phyloP scores from a whole-genome alignment of 2,888 invertebrate species.

The Cephus runcator region DNA sequence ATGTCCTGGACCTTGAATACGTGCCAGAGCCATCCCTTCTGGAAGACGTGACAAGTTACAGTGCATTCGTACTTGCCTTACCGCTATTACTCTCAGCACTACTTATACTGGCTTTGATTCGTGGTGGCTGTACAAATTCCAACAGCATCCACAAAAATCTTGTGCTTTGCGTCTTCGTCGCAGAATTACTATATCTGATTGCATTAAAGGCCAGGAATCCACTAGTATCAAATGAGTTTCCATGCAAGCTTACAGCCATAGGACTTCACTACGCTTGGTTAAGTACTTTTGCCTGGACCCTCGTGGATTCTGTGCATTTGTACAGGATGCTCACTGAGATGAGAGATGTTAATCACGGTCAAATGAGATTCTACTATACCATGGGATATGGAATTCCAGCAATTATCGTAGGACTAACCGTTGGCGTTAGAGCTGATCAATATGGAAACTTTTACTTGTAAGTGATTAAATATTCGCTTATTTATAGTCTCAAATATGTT shows the following conservation, averaged over 20 bases:
- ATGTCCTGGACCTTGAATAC: conserved; percentile 89
- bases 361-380: conserved; percentile 91
- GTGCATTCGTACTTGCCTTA: conserved; percentile 86
- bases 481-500: not conserved
- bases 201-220: conserved; percentile 85
- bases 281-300: conserved; percentile 89
- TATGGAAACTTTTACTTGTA: conserved; percentile 95
- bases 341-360: conserved; percentile 95
- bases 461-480: conserved; percentile 66
- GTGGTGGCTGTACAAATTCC: conserved; percentile 89
- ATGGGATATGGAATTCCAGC: conserved; percentile 94
- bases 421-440: conserved; percentile 92
- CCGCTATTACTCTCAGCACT: conserved; percentile 83
- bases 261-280: conserved; percentile 94
- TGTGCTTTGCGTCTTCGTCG: conserved; percentile 88
- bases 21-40: conserved; percentile 88
- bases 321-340: conserved; percentile 95
- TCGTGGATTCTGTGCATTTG: conserved; percentile 91
- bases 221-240: conserved; percentile 87
- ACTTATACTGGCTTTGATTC: conserved; percentile 81
- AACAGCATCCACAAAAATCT: conserved; percentile 95
- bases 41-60: conserved; percentile 89
- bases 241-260: conserved; percentile 91
- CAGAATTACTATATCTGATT: conserved; percentile 86
- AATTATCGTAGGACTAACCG: conserved; percentile 88